phyloP scores from a whole-genome alignment of 1,140 invertebrate genomes.

The Melitaea cinxia region DNA sequence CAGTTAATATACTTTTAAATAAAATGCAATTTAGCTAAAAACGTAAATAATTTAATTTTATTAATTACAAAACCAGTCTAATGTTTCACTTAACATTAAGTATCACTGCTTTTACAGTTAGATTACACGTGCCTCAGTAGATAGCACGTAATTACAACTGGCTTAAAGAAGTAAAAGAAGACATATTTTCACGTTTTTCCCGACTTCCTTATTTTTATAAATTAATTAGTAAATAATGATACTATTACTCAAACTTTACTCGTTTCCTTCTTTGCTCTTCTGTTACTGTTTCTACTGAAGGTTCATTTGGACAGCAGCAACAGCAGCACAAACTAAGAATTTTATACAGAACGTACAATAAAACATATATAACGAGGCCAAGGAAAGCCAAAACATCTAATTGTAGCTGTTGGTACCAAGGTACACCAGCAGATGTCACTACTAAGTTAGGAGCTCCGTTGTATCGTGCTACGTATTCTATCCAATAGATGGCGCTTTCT shows the following conservation, averaged over 20 bases:
- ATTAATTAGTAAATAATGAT: not conserved
- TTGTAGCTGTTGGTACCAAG: conserved; percentile 84
- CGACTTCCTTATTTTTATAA: no score
- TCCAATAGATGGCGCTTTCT: conserved; percentile 82
- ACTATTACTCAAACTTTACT: conserved; percentile 69
- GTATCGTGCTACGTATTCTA: conserved; percentile 81
- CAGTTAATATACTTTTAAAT: no score
- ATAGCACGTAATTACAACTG: no score
- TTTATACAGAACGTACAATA: conserved; percentile 58
- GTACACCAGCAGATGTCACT: conserved; percentile 77
- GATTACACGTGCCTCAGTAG: no score
- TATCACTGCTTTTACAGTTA: no score
- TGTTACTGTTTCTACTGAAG: conserved; percentile 24
- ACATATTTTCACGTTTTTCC: no score
- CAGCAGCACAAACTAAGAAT: conserved; percentile 63
- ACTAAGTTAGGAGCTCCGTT: conserved; percentile 74
- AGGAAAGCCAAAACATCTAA: conserved; percentile 83
- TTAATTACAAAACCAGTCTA: no score
- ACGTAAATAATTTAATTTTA: no score
- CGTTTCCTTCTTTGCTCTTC: conserved; percentile 61
- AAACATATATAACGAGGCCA: conserved; percentile 58
- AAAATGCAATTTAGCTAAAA: no score
- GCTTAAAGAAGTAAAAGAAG: no score
- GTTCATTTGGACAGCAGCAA: conserved; percentile 53
- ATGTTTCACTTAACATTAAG: no score